Evolutionary conservation across 2,888 invertebrate genomes (phyloP).

Genomic region (Plagodis pulveraria): DNA sequence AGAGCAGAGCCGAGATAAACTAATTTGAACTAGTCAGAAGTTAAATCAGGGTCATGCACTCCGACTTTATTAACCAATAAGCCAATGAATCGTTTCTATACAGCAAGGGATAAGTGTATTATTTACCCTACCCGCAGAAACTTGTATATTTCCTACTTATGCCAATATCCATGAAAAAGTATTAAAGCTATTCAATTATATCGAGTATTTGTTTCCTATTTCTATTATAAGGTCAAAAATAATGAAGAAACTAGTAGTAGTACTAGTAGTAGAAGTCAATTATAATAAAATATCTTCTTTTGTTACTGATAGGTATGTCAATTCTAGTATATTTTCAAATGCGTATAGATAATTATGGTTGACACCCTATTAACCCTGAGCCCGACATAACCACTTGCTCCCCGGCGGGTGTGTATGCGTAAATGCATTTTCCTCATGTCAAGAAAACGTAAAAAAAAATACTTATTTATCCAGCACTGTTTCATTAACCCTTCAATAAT

Average conservation of each 20-base stretch:
- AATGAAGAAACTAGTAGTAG: slow-evolving; percentile 61
- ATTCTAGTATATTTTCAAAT: too few relatives aligned
- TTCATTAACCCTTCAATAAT: too few relatives aligned
- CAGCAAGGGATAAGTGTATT: not conserved
- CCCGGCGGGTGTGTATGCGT: too few relatives aligned
- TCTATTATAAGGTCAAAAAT: slow-evolving; percentile 52
- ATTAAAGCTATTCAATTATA: slow-evolving; percentile 41
- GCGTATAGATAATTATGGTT: too few relatives aligned
- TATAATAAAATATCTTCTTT: slow-evolving; percentile 55
- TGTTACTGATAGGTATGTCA: too few relatives aligned
- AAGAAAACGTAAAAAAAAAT: too few relatives aligned
- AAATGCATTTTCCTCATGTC: too few relatives aligned
- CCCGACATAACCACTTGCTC: too few relatives aligned
- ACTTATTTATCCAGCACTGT: too few relatives aligned
- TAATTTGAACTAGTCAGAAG: slow-evolving; percentile 68
- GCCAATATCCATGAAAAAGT: slow-evolving; percentile 14
- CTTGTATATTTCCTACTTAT: slow-evolving; percentile 10
- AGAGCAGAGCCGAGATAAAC: slow-evolving; percentile 68
- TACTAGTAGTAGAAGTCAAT: too few relatives aligned
- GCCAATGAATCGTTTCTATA: not conserved
- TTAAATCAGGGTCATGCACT: slow-evolving; percentile 61
- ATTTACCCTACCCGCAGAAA: slow-evolving; percentile 5
- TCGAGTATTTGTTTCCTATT: slow-evolving; percentile 60
- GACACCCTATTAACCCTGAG: too few relatives aligned
- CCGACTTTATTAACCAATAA: slow-evolving; percentile 40